Evolutionary conservation across 2,113 vertebrate species (phyloP).

Genomic region (Eptesicus fuscus): DNA sequence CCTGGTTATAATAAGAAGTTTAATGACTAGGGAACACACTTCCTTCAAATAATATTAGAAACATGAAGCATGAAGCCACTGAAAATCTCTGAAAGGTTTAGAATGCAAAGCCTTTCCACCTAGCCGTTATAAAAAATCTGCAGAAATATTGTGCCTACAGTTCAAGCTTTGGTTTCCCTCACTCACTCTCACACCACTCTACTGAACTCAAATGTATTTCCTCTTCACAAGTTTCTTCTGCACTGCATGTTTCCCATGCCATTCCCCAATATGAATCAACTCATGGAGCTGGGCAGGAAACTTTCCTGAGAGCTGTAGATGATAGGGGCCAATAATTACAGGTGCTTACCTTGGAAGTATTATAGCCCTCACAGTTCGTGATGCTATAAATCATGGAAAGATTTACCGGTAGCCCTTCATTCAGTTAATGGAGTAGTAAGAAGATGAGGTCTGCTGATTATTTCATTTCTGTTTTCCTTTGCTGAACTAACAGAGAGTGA

Average conservation of each 20-base stretch:
- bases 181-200: not conserved
- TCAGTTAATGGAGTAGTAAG: not conserved
- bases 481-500: not conserved
- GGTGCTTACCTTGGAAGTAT: not conserved
- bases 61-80: not conserved
- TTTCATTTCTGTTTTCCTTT: not conserved
- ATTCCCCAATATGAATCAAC: not conserved
- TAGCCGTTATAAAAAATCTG: not conserved
- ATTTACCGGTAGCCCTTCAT: not conserved
- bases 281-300: not conserved
- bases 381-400: not conserved
- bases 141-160: not conserved
- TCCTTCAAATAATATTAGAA: not conserved
- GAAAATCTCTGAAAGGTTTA: not conserved
- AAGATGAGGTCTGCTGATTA: not conserved
- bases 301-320: not conserved
- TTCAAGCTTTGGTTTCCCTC: not conserved
- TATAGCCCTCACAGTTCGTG: not conserved
- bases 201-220: not conserved
- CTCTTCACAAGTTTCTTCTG: not conserved
- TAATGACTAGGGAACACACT: not conserved
- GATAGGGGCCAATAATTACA: not conserved
- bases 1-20: not conserved
- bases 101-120: not conserved
- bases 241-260: not conserved